phyloP scores from a whole-genome alignment of 2,797 vertebrate species.

The Crocodylus rhombifer region DNA sequence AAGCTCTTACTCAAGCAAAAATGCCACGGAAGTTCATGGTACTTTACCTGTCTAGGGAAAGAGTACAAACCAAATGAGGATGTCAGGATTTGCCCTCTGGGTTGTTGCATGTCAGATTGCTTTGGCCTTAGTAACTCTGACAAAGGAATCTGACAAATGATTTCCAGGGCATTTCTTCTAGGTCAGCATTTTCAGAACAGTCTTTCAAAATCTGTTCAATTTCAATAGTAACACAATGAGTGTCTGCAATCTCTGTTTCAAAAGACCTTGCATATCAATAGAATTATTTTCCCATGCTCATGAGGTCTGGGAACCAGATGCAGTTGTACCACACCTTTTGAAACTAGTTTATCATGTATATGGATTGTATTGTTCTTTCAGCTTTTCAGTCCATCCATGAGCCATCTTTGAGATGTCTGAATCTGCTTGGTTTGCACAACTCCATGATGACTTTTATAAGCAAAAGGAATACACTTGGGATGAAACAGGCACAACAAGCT shows the following conservation, averaged over 20 bases:
- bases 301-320: neutral
- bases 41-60: neutral
- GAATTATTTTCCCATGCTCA: neutral
- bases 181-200: slow-evolving; percentile 29
- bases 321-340: neutral
- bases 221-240: neutral
- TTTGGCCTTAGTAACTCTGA: neutral
- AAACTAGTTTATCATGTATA: slow-evolving; percentile 11
- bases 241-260: neutral
- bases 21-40: neutral
- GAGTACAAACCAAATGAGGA: neutral
- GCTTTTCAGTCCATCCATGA: neutral
- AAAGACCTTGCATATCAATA: neutral
- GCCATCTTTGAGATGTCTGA: neutral
- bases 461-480: neutral
- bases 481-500: slow-evolving; percentile 23
- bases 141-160: slow-evolving; percentile 3
- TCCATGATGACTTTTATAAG: slow-evolving; percentile 3
- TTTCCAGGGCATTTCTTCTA: slow-evolving; percentile 15
- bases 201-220: slow-evolving; percentile 19
- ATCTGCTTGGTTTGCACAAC: neutral
- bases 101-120: slow-evolving; percentile 1
- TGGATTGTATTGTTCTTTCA: neutral
- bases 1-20: neutral
- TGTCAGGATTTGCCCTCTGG: neutral